Evolutionary conservation across 2,797 vertebrate genomes (phyloP), one percentile per base, ranked within the genome.

Genomic region (Smutsia gigantea): DNA sequence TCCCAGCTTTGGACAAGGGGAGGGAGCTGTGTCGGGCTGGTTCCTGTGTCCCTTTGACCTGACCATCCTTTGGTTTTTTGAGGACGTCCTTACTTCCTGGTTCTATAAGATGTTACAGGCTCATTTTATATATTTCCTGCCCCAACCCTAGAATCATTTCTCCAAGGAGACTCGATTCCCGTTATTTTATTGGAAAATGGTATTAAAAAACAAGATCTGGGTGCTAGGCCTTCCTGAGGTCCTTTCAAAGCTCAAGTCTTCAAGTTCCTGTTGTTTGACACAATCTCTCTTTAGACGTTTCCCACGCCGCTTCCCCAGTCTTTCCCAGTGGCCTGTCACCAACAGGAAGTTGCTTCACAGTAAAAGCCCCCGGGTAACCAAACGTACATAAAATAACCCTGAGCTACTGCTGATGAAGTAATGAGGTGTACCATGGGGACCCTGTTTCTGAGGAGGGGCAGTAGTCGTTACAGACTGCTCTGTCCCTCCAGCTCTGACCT

Each of bases 341-440:
- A n/a, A 75, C 49, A 19, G 14, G 14, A 55, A 85, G 37, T 46
- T 79, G 77, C 66, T 59, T 55, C 17, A 72, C 29, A 46, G 5
- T 34, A 57, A 51, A 79, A 34, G 19, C 46, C 63, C 12, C 2
- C 0, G 0, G 31, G 23, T 51, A 53, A 63, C 13, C 8, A 37
- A 66, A 51, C 37, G 21, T 31, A 5, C 0, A 1, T 34, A 51
- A 14, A 4, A 4, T 13, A 18, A 51, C 10, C n/a, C 78, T 89
- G 27, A 63, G 2, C 79, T 18, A 11, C 2, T 6, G 51, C 18
- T 13, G n/a, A 9, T n/a, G 42, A 46, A 61, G 37, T 1, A 10
- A 5, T 39, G 17, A 21, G 3, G 10, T 2, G 1, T 3, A n/a
- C 4, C 39, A 39, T 0, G 1, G 1, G 17, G 19, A 31, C 10